Conservation (phyloP, 2,888 invertebrate species). For the Ornithoptera priamus region DNA sequence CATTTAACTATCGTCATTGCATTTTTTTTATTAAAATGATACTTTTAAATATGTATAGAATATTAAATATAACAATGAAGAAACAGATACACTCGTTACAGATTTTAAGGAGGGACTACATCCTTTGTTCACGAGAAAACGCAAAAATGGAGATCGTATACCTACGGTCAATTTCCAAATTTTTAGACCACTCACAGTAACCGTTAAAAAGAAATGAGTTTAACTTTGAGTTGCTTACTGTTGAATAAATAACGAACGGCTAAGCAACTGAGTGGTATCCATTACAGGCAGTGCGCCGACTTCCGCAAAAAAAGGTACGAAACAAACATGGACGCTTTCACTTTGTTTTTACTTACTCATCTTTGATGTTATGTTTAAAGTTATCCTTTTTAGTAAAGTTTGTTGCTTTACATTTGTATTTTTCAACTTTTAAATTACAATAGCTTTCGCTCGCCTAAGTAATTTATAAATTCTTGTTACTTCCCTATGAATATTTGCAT, state of each 20-base stretch:
- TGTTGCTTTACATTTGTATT: constrained; percentile 2
- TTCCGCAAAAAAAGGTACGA: constrained; percentile 20
- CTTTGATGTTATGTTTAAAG: constrained; percentile 9
- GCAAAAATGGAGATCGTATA: background rate
- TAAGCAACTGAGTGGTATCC: constrained; percentile 29
- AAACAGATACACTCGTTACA: too few relatives aligned
- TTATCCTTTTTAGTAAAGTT: background rate
- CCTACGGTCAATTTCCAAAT: constrained; percentile 10
- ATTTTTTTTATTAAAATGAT: too few relatives aligned
- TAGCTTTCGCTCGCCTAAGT: background rate
- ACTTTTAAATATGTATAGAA: too few relatives aligned
- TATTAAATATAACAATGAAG: too few relatives aligned
- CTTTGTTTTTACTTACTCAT: constrained; percentile 4
- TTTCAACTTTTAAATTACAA: background rate
- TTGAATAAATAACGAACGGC: constrained; percentile 29
- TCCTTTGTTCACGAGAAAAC: too few relatives aligned
- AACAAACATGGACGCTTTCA: constrained; percentile 4
- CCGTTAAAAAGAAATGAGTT: constrained; percentile 20
- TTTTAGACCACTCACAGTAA: constrained; percentile 14
- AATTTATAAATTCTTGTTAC: background rate
- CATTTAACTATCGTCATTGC: too few relatives aligned
- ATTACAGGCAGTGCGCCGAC: constrained; percentile 14
- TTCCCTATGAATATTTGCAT: background rate
- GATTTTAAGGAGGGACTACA: too few relatives aligned
- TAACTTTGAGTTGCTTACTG: constrained; percentile 19